A percentile compares a stretch with the other conserved stretches of the same genome.
phyloP scores from a whole-genome alignment of 2,113 vertebrate species.

The Platanista minor region DNA sequence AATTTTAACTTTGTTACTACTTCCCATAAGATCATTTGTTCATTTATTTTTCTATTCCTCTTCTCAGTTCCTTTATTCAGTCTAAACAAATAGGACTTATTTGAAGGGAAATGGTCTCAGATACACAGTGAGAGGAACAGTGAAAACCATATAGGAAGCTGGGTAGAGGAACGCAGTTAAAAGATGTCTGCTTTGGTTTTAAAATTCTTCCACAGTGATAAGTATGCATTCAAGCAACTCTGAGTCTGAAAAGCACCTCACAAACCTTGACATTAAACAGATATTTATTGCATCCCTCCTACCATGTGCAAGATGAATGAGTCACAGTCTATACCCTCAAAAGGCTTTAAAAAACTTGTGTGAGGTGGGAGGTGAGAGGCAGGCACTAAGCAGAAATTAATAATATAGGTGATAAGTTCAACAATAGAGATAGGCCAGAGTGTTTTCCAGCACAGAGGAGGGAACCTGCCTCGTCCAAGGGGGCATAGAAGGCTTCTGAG shows the following conservation, averaged over 20 bases:
- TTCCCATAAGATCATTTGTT: neutral
- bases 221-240: neutral
- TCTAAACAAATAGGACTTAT: neutral
- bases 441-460: neutral
- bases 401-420: neutral
- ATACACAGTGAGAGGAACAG: neutral
- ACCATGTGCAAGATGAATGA: neutral
- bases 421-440: neutral
- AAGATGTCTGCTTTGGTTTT: neutral
- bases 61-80: neutral
- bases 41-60: slow-evolving; percentile 22
- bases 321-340: neutral
- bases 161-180: neutral
- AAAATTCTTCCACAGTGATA: neutral
- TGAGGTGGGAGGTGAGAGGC: neutral
- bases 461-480: neutral
- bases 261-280: slow-evolving; percentile 8
- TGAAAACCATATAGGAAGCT: neutral
- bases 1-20: neutral
- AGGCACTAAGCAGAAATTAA: neutral
- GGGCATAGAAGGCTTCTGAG: neutral
- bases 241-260: slow-evolving; percentile 20
- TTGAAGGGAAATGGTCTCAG: neutral
- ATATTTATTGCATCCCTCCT: slow-evolving; percentile 4
- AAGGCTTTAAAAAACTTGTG: neutral